These are phyloP conservation scores for Gambusia affinis DNA, from an alignment of 2,113 vertebrate species.

Conservation along the genomic window DNA sequence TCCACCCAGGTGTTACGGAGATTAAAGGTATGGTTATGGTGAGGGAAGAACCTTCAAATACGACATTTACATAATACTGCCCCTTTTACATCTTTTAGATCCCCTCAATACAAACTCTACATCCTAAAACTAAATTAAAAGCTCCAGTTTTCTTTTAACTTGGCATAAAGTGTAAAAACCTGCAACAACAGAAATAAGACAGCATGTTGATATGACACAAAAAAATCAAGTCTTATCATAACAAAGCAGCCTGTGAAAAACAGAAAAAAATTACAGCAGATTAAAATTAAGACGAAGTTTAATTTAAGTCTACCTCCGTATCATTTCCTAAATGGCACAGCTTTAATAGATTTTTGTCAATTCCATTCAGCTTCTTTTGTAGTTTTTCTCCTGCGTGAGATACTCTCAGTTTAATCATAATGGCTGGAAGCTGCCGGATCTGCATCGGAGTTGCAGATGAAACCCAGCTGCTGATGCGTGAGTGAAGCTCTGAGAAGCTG, in stretches of 20 bases:
- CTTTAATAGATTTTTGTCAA: not conserved
- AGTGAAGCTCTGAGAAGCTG: rapidly evolving
- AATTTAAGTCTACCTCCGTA: rapidly evolving
- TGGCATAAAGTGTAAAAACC: too few relatives aligned
- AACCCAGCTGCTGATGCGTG: not conserved
- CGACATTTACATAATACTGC: too few relatives aligned
- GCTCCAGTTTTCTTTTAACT: too few relatives aligned
- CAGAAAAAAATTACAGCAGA: not conserved
- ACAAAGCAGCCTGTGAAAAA: not conserved
- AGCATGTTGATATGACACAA: not conserved
- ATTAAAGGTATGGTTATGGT: too few relatives aligned
- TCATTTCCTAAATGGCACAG: rapidly evolving
- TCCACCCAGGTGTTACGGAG: too few relatives aligned
- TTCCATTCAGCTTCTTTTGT: constrained; percentile 20
- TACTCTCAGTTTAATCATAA: rapidly evolving
- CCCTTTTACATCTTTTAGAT: not conserved
- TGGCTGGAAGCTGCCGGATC: not conserved
- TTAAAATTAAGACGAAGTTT: not conserved
- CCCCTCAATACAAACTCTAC: not conserved
- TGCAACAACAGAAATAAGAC: not conserved
- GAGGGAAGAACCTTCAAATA: too few relatives aligned
- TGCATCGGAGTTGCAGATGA: not conserved
- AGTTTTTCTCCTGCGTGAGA: not conserved
- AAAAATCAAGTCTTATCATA: not conserved
- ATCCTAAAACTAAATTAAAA: not conserved